A percentile compares a stretch with the other conserved stretches of the same genome.
Conservation (phyloP, 2,797 vertebrate species). For the Nyctibius grandis region DNA sequence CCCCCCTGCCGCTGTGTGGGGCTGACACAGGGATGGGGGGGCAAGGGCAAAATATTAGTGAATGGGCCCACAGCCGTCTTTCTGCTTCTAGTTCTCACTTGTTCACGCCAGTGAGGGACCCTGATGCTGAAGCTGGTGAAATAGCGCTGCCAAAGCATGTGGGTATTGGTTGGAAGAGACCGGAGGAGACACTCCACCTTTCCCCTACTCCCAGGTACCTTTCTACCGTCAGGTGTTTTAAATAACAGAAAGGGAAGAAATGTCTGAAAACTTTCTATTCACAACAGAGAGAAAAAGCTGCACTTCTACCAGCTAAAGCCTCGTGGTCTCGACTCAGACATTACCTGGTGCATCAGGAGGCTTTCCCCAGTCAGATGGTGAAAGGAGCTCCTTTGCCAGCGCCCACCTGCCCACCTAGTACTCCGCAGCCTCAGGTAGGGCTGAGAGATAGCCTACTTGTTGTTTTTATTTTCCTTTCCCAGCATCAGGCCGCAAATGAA, state of each 20-base stretch:
- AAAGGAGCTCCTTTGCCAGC: neutral
- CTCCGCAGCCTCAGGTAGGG: neutral
- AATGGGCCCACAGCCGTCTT: accelerated
- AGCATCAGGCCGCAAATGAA: conserved; percentile 64
- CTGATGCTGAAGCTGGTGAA: accelerated
- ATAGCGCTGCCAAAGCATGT: neutral
- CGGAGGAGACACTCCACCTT: accelerated
- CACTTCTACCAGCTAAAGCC: neutral
- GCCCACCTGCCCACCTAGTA: neutral
- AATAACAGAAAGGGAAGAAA: neutral
- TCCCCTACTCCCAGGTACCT: neutral
- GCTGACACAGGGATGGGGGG: accelerated
- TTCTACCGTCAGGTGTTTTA: neutral
- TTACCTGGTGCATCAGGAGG: neutral
- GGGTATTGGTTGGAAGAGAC: neutral
- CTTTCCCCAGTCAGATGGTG: neutral
- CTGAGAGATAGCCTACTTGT: conserved; percentile 16
- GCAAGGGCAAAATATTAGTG: neutral
- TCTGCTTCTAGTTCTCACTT: neutral
- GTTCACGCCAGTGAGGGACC: neutral
- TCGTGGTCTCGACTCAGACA: accelerated
- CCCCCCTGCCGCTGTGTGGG: accelerated
- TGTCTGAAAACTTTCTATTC: neutral
- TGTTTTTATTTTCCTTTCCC: neutral
- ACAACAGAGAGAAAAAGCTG: neutral